A percentile compares a stretch with the other conserved stretches of the same genome.
Conservation (phyloP, 2,888 invertebrate genomes). For the Hofmannophila pseudospretella region DNA sequence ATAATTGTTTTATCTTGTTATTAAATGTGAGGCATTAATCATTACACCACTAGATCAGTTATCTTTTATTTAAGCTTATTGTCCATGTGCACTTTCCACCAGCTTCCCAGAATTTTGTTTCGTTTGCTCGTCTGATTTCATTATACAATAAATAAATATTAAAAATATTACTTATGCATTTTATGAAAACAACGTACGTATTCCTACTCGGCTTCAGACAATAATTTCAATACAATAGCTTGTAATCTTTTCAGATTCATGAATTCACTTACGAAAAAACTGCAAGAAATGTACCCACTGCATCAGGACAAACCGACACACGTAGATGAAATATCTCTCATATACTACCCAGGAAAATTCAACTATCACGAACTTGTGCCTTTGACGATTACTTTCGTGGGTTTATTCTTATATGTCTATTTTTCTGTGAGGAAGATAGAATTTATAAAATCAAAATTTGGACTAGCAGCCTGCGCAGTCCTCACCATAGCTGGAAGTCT, state of each 20-base stretch:
- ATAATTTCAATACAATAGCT: too few species aligned
- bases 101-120: too few species aligned
- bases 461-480: conserved; percentile 93
- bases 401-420: conserved; percentile 94
- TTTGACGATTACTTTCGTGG: conserved; percentile 88
- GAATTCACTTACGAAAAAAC: conserved; percentile 83
- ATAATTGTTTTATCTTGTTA: too few species aligned
- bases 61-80: too few species aligned
- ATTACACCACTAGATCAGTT: too few species aligned
- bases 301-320: conserved; percentile 74
- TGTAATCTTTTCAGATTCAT: conserved; percentile 81
- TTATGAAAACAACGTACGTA: too few species aligned
- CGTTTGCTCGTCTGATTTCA: too few species aligned
- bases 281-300: conserved; percentile 84
- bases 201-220: too few species aligned
- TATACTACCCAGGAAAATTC: conserved; percentile 94
- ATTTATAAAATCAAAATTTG: conserved; percentile 90
- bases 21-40: too few species aligned
- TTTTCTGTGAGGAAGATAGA: conserved; percentile 98
- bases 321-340: conserved; percentile 71
- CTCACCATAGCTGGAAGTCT: conserved; percentile 91
- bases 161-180: too few species aligned
- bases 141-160: too few species aligned
- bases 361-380: conserved; percentile 91
- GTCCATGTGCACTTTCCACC: too few species aligned